Percentiles rank a stretch among this genome's conserved stretches.
Conservation (phyloP, 2,888 invertebrate genomes). For the Darwinula stevensoni region DNA sequence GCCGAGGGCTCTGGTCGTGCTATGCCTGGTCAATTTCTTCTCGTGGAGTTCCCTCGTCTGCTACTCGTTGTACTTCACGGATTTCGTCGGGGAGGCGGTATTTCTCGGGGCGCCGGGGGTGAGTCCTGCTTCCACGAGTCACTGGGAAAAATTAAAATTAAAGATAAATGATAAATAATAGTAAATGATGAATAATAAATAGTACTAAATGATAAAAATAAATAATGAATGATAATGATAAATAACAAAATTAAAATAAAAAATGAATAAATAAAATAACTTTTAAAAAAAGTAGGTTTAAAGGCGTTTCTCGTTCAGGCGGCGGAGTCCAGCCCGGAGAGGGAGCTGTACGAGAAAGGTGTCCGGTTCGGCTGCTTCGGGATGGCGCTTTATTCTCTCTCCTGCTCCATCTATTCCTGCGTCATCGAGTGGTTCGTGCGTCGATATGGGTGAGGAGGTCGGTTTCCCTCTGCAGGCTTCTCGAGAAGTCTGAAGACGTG, state of each 20-base stretch:
- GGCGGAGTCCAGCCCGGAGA: conserved; percentile 14
- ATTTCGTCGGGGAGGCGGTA: conserved; percentile 74
- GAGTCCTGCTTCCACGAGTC: too few relatives aligned
- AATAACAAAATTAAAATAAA: too few relatives aligned
- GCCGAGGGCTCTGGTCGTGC: conserved; percentile 52
- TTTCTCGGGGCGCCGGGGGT: conserved; percentile 61
- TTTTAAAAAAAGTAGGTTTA: too few relatives aligned
- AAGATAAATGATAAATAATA: too few relatives aligned
- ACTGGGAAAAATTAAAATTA: too few relatives aligned
- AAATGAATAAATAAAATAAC: too few relatives aligned
- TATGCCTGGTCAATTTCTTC: conserved; percentile 76
- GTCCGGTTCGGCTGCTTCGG: conserved; percentile 87
- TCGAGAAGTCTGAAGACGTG: too few relatives aligned
- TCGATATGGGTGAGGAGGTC: conserved; percentile 24
- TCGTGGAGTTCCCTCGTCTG: conserved; percentile 97
- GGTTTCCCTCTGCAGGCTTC: too few relatives aligned
- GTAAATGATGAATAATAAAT: too few relatives aligned
- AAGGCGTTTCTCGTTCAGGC: conserved; percentile 10
- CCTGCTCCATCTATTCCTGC: conserved; percentile 71
- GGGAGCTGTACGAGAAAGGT: conserved; percentile 43
- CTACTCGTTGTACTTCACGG: conserved; percentile 83
- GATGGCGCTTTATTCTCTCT: conserved; percentile 62
- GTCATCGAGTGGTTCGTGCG: conserved; percentile 59
- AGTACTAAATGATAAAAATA: neutral
- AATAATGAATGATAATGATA: neutral